phyloP scores from a whole-genome alignment of 2,113 vertebrate species.

The Oryzias woworae region DNA sequence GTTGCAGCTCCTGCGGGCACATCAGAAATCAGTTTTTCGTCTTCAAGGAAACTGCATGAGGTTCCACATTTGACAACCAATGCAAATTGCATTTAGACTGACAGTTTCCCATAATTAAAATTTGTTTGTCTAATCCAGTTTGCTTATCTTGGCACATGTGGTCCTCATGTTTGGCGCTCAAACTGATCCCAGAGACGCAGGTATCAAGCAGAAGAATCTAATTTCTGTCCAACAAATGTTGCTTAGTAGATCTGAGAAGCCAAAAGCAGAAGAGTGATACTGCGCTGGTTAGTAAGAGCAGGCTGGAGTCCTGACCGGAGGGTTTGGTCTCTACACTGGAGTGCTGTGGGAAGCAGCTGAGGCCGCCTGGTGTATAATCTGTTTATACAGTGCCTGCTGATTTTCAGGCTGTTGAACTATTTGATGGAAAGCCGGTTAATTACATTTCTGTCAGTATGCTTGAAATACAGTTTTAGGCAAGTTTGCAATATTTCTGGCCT shows the following conservation, averaged over 20 bases:
- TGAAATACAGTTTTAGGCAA: background rate
- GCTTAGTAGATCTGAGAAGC: background rate
- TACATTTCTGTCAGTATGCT: background rate
- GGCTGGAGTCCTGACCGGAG: constrained; percentile 37
- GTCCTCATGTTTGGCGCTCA: constrained; percentile 1
- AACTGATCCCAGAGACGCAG: background rate
- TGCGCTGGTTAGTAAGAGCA: constrained; percentile 33
- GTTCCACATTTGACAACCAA: constrained; percentile 1
- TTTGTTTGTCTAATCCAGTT: background rate
- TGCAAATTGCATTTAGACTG: constrained; percentile 8
- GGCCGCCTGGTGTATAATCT: constrained; percentile 32
- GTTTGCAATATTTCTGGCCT: background rate
- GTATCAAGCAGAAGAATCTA: constrained; percentile 2
- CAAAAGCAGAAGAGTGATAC: background rate
- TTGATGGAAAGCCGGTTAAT: constrained; percentile 24
- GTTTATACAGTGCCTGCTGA: constrained; percentile 49
- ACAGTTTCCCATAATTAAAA: background rate
- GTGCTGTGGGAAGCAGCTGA: constrained; percentile 43
- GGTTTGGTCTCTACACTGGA: constrained; percentile 18
- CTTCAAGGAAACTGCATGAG: constrained; percentile 10
- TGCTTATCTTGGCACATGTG: background rate
- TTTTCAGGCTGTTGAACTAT: constrained; percentile 28
- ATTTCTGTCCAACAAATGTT: background rate
- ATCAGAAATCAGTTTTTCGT: background rate
- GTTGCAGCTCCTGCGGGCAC: background rate